phyloP scores from a whole-genome alignment of 23 tunicate species.

The Halocynthia roretzi region DNA sequence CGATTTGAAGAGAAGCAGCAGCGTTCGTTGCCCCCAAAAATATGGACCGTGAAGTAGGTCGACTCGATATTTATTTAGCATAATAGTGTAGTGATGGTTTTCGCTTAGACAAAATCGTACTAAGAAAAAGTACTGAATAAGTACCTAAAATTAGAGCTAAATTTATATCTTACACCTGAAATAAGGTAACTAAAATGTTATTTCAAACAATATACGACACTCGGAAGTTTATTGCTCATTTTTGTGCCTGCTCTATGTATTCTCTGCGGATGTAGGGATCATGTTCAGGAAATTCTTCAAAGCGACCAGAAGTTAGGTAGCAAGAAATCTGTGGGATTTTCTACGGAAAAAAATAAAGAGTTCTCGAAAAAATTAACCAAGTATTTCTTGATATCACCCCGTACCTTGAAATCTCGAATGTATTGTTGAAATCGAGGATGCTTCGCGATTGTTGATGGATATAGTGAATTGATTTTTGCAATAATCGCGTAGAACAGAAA shows the following conservation, averaged over 20 bases:
- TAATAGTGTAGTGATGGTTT: neutral
- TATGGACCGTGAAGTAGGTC: slow-evolving; percentile 19
- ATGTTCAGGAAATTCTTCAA: slow-evolving; percentile 10
- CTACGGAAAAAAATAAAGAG: neutral
- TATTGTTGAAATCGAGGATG: slow-evolving; percentile 5
- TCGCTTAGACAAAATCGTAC: neutral
- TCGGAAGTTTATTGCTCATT: too few relatives aligned
- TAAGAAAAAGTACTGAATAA: neutral
- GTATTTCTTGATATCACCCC: neutral
- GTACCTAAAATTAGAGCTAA: neutral
- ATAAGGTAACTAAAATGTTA: too few relatives aligned
- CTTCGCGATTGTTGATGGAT: slow-evolving; percentile 3
- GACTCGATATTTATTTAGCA: neutral
- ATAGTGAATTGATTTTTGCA: neutral
- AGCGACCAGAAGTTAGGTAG: slow-evolving; percentile 15
- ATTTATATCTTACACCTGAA: too few relatives aligned
- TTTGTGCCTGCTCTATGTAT: neutral
- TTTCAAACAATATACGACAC: too few relatives aligned
- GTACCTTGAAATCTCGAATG: slow-evolving; percentile 20
- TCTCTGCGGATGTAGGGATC: slow-evolving; percentile 21
- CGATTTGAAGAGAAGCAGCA: neutral
- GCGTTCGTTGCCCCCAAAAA: neutral
- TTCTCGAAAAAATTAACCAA: neutral
- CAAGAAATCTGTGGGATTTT: neutral
- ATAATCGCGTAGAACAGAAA: slow-evolving; percentile 17